These are phyloP conservation scores for Mellilla xanthometata DNA, from an alignment of 2,888 invertebrate genomes.

Conservation along the genomic window DNA sequence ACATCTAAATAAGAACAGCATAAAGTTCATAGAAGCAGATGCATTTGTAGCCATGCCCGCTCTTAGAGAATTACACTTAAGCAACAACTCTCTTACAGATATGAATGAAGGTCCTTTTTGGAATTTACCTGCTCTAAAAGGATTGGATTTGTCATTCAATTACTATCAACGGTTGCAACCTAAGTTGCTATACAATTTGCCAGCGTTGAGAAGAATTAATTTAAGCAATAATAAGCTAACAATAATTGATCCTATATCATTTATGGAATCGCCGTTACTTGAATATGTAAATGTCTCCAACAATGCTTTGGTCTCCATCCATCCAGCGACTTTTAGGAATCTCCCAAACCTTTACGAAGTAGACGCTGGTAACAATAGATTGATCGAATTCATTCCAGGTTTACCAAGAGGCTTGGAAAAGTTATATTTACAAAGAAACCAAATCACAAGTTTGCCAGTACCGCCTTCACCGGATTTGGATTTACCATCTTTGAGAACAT, in stretches of 20 bases:
- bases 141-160: constrained; percentile 90
- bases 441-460: constrained; percentile 85
- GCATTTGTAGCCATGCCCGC: constrained; percentile 93
- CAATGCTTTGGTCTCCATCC: constrained; percentile 87
- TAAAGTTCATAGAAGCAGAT: constrained; percentile 89
- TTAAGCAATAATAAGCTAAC: constrained; percentile 88
- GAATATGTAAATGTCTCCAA: constrained; percentile 91
- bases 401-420: constrained; percentile 90
- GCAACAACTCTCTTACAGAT: constrained; percentile 91
- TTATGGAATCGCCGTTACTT: constrained; percentile 86
- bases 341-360: constrained; percentile 89
- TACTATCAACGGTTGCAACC: constrained; percentile 88
- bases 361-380: constrained; percentile 88
- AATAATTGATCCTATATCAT: constrained; percentile 88
- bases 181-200: constrained; percentile 87
- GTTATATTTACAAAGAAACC: constrained; percentile 87
- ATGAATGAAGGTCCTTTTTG: constrained; percentile 89
- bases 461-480: constrained; percentile 86
- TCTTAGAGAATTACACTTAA: constrained; percentile 89
- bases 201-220: constrained; percentile 89
- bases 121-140: constrained; percentile 93
- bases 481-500: constrained; percentile 87
- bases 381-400: constrained; percentile 90
- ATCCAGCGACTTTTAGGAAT: constrained; percentile 89
- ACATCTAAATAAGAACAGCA: constrained; percentile 90